These are phyloP conservation scores for Rhinolophus sinicus DNA, from an alignment of 2,113 vertebrate genomes.

Conservation along the genomic window DNA sequence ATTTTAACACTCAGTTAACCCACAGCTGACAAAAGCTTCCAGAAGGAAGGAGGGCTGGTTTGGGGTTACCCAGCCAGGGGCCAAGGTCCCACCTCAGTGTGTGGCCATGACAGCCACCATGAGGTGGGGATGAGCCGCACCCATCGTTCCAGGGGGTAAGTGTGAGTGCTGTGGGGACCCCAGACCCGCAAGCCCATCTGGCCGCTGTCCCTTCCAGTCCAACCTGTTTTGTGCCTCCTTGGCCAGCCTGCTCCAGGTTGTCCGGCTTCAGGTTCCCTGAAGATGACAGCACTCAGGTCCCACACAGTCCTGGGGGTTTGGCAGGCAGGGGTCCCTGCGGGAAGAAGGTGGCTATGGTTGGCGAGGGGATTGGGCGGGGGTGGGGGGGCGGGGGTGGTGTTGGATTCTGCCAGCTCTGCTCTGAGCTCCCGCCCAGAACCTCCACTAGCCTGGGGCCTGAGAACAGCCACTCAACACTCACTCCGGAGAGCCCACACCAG, in stretches of 20 bases:
- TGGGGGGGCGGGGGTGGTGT: conserved; percentile 17
- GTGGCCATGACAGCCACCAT: not conserved
- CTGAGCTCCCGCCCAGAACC: conserved; percentile 70
- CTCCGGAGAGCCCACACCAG: not conserved
- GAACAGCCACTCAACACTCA: not conserved
- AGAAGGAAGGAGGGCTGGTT: not conserved
- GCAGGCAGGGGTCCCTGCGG: conserved; percentile 63
- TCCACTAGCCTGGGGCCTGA: conserved; percentile 56
- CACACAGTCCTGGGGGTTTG: not conserved
- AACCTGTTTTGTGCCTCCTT: conserved; percentile 53
- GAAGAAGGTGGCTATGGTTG: not conserved
- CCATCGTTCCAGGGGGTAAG: not conserved
- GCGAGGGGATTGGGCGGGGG: not conserved
- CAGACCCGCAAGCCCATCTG: not conserved
- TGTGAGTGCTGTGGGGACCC: not conserved
- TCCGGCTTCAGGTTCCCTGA: rapidly evolving
- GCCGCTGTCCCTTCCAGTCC: not conserved
- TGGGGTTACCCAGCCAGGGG: not conserved
- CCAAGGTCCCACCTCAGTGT: rapidly evolving
- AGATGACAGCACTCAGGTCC: not conserved
- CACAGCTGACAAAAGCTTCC: not conserved
- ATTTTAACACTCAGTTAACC: not conserved
- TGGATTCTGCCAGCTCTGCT: conserved; percentile 64
- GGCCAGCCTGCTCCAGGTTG: not conserved
- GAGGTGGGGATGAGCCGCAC: not conserved